These are phyloP conservation scores for Sebastes dallii DNA, from an alignment of 2,797 vertebrate genomes.

Conservation along the genomic window DNA sequence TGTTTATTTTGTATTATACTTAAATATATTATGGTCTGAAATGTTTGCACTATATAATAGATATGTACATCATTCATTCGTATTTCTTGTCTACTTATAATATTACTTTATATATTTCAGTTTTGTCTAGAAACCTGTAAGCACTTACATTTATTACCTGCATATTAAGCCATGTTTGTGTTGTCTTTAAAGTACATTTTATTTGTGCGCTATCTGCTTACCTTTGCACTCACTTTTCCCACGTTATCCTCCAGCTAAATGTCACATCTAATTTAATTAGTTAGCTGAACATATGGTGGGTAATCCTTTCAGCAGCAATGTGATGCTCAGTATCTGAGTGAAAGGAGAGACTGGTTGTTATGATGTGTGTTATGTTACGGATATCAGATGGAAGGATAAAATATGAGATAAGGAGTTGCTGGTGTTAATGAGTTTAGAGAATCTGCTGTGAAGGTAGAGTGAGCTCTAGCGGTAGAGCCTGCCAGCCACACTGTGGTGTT, in stretches of 20 bases:
- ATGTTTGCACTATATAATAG: background rate
- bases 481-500: background rate
- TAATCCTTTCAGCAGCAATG: constrained; percentile 32
- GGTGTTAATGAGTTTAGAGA: constrained; percentile 5
- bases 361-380: constrained; percentile 14
- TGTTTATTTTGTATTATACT: background rate
- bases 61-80: background rate
- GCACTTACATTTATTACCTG: background rate
- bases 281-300: constrained; percentile 12
- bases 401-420: background rate
- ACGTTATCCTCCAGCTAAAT: constrained; percentile 24
- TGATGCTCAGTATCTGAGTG: constrained; percentile 2
- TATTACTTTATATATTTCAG: background rate
- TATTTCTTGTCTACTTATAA: background rate
- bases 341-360: constrained; percentile 11
- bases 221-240: background rate
- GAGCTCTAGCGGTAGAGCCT: constrained; percentile 5
- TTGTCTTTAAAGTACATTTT: background rate
- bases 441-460: constrained; percentile 9
- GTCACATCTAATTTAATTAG: constrained; percentile 45
- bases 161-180: background rate
- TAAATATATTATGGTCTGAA: background rate
- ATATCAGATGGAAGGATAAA: constrained; percentile 7
- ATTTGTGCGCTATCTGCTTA: background rate
- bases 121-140: background rate